These are phyloP conservation scores for Riparia riparia DNA, from an alignment of 2,113 vertebrate species.

Conservation along the genomic window DNA sequence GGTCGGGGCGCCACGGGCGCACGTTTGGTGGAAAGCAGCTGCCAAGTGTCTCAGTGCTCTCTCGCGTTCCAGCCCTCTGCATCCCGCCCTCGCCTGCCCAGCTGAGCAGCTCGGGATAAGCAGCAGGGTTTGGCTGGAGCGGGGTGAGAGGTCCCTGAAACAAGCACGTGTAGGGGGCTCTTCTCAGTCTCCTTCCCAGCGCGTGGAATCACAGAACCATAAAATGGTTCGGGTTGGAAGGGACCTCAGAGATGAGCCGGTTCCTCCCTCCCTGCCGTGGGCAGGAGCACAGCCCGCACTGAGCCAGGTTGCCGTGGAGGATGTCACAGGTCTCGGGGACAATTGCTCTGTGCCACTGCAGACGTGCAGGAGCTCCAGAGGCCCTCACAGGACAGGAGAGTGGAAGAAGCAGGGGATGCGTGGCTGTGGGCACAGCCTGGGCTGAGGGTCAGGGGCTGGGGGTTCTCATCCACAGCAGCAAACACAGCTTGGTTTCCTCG, in stretches of 20 bases:
- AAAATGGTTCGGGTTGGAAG: background rate
- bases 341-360: fast-evolving
- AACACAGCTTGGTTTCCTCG: background rate
- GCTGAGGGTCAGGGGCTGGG: fast-evolving
- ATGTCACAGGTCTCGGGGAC: fast-evolving
- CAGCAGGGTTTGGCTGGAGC: background rate
- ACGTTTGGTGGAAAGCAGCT: background rate
- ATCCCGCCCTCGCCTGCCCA: fast-evolving
- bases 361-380: fast-evolving
- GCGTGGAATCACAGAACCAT: background rate
- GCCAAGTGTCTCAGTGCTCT: fast-evolving
- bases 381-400: fast-evolving
- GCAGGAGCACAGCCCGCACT: no score
- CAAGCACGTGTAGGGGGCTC: background rate
- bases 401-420: fast-evolving
- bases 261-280: background rate
- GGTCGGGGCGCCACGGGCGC: no score
- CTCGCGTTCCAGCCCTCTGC: background rate
- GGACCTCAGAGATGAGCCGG: fast-evolving
- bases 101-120: fast-evolving
- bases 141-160: background rate
- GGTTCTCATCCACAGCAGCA: fast-evolving
- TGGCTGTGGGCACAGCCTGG: background rate
- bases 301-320: background rate
- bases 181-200: fast-evolving